Percentiles rank a stretch among this genome's conserved stretches.
phyloP scores from a whole-genome alignment of 1,140 invertebrate genomes.

The Carposina sasakii region DNA sequence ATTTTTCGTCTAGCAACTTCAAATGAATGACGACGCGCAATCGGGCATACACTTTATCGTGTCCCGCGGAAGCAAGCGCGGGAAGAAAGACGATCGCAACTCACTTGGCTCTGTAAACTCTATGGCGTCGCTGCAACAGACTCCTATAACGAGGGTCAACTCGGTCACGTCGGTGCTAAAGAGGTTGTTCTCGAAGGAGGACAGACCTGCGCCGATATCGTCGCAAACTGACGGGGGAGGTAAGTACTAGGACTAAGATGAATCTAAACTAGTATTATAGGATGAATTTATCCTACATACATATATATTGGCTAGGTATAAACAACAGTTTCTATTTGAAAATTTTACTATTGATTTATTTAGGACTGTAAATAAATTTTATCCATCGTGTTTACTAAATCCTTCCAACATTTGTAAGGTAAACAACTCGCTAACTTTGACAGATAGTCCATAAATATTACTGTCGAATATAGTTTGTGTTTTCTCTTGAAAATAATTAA shows the following conservation, averaged over 20 bases:
- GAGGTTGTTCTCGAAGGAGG: conserved; percentile 82
- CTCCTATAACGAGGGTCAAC: conserved; percentile 79
- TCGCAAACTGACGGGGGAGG: conserved; percentile 55
- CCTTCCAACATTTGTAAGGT: no score
- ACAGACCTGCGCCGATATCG: conserved; percentile 35
- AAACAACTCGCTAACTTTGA: no score
- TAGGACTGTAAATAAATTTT: no score
- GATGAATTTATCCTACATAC: no score
- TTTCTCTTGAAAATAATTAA: no score
- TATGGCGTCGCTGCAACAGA: conserved; percentile 69
- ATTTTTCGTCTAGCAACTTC: conserved; percentile 54
- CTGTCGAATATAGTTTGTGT: no score
- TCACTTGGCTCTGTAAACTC: conserved; percentile 68
- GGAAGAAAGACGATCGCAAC: conserved; percentile 54
- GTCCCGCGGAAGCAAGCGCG: conserved; percentile 53
- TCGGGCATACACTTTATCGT: conserved; percentile 83
- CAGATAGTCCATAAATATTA: no score
- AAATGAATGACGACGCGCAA: conserved; percentile 77
- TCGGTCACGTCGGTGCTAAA: conserved; percentile 84
- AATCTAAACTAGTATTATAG: no score
- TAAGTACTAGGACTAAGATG: not conserved
- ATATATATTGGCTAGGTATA: no score
- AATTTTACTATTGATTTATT: no score
- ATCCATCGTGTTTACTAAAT: no score
- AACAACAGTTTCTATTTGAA: no score